Conservation (phyloP, 2,797 vertebrate species). For the Melopsittacus undulatus region DNA sequence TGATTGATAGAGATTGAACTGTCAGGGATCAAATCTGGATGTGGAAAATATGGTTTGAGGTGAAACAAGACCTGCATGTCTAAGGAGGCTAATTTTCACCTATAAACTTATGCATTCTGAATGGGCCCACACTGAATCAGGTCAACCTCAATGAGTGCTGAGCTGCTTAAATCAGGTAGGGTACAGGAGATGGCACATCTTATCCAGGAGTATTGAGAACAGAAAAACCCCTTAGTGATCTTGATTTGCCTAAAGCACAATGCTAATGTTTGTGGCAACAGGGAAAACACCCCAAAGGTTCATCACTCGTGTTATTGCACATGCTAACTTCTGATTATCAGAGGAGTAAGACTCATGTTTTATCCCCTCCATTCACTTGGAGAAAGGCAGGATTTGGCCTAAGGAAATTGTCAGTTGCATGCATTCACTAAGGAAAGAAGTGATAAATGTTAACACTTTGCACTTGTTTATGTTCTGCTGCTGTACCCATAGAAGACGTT, state of each 20-base stretch:
- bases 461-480: neutral
- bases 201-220: neutral
- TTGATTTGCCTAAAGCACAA: neutral
- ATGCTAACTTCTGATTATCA: neutral
- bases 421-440: neutral
- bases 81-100: neutral
- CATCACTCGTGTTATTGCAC: neutral
- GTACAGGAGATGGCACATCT: neutral
- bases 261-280: neutral
- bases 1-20: neutral
- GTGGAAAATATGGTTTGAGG: neutral
- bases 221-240: neutral
- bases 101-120: neutral
- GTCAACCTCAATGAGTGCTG: neutral
- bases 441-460: neutral
- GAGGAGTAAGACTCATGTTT: neutral
- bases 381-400: neutral
- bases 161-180: neutral
- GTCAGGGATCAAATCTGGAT: neutral
- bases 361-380: neutral
- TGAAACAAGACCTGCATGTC: neutral
- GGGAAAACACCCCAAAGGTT: neutral
- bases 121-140: accelerated
- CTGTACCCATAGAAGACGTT: neutral
- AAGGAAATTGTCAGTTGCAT: neutral